Evolutionary conservation across 2,888 invertebrate genomes (phyloP), one percentile per base, ranked within the genome.

Genomic region (Caenorhabditis uteleia): DNA sequence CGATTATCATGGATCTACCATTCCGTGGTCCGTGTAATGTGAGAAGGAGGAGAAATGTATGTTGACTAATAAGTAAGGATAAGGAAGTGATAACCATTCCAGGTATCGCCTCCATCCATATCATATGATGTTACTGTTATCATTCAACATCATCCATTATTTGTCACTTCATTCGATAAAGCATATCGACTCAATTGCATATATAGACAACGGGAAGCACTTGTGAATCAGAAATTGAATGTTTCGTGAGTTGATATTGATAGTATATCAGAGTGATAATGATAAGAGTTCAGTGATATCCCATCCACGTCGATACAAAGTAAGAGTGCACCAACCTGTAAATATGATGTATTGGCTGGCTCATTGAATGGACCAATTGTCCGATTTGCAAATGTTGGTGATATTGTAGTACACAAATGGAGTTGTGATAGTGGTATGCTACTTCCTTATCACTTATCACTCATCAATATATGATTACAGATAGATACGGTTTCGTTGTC

Each of bases 381-480:
- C 4, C 56, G 70, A 39, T 77, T 74, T 45, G 82, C 80, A 1
- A 77, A 75, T 53, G 75, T 82, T 29, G 82, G 82, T 36, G 79
- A 82, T 40, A 43, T 65, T 12, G 68, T 82, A 7, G 68, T 78
- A 5, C 82, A 82, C 42, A 68, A 70, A 60, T 82, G 82, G 80
- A 71, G 70, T 3, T 82, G 82, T 57, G 79, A 80, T 50, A 59
- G 71, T 20, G 64, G 79, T 78, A 39, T 18, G 21, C 6, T 20
- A 20, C 20, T 14, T 18, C 39, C 7, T 20, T 39, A 4, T 7
- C 16, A 6, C n/a, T 7, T 10, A 21, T 4, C 20, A 10, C 5
- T 21, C 20, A 20, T n/a, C n/a, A n/a, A 10, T 29, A 29, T 7
- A 39, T 20, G 16, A 10, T 39, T 21, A 42, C 48, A 77, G 77